Percentiles rank a stretch among this genome's conserved stretches.
phyloP scores from a whole-genome alignment of 2,113 vertebrate genomes.

The Megalops atlanticus region DNA sequence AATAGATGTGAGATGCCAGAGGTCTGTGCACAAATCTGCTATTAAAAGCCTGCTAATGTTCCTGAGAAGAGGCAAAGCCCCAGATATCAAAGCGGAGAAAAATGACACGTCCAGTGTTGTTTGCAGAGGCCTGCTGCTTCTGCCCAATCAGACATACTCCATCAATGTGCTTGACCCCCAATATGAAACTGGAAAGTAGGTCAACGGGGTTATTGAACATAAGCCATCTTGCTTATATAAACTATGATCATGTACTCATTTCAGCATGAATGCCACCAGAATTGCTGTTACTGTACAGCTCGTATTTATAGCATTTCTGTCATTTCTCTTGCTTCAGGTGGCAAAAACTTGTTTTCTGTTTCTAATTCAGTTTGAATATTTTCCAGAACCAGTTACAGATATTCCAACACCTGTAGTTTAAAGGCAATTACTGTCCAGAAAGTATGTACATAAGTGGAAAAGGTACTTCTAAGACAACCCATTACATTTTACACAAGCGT shows the following conservation, averaged over 20 bases:
- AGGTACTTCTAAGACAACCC: slow-evolving; percentile 21
- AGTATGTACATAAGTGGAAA: slow-evolving; percentile 21
- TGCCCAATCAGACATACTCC: slow-evolving; percentile 1
- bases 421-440: slow-evolving; percentile 1
- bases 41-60: too few relatives aligned
- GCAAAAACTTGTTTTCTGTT: slow-evolving; percentile 26
- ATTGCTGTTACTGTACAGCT: slow-evolving; percentile 5
- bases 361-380: slow-evolving; percentile 22
- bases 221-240: slow-evolving; percentile 13
- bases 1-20: too few relatives aligned
- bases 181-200: slow-evolving; percentile 3
- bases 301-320: slow-evolving; percentile 15
- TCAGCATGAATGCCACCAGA: neutral
- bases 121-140: neutral
- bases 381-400: slow-evolving; percentile 25
- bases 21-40: too few relatives aligned
- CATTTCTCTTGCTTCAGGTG: neutral
- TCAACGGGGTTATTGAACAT: slow-evolving; percentile 11
- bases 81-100: neutral
- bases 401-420: slow-evolving; percentile 26
- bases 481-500: slow-evolving; percentile 17
- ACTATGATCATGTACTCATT: slow-evolving; percentile 1
- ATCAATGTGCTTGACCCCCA: neutral
- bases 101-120: neutral
- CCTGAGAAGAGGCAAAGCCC: too few relatives aligned